Conservation (phyloP, 2,797 vertebrate genomes). For the Rachycentron canadum region DNA sequence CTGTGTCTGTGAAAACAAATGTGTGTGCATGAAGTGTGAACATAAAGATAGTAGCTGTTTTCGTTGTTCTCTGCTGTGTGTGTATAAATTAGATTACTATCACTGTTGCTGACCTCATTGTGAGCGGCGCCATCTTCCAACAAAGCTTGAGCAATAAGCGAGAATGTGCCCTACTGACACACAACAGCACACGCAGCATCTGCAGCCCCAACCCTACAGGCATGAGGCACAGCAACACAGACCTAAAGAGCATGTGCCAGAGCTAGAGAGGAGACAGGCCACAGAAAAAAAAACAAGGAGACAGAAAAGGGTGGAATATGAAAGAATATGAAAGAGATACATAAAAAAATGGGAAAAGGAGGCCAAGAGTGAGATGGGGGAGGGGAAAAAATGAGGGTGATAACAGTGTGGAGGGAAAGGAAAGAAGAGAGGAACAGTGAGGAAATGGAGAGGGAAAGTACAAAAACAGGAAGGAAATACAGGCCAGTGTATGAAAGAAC, state of each 20-base stretch:
- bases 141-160: constrained; percentile 63
- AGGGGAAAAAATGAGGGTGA: constrained; percentile 41
- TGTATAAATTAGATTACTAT: constrained; percentile 78
- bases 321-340: constrained; percentile 48
- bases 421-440: constrained; percentile 20
- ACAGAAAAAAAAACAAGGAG: constrained; percentile 22
- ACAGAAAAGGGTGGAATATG: constrained; percentile 34
- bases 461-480: constrained; percentile 27
- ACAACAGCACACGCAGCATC: constrained; percentile 73
- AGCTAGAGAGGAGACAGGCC: constrained; percentile 26
- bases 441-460: constrained; percentile 18
- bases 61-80: constrained; percentile 43
- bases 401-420: constrained; percentile 44
- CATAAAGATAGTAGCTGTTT: constrained; percentile 50
- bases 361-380: constrained; percentile 61
- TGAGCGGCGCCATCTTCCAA: constrained; percentile 63
- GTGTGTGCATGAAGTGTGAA: constrained; percentile 29
- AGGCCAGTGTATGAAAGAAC: neutral
- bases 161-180: constrained; percentile 81
- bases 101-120: constrained; percentile 77
- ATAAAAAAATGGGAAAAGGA: constrained; percentile 61
- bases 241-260: constrained; percentile 54
- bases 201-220: constrained; percentile 71
- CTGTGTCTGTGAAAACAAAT: neutral
- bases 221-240: constrained; percentile 47